Base-by-base conservation (phyloP, 2,113 vertebrate species). In the Gadus chalcogrammus region DNA sequence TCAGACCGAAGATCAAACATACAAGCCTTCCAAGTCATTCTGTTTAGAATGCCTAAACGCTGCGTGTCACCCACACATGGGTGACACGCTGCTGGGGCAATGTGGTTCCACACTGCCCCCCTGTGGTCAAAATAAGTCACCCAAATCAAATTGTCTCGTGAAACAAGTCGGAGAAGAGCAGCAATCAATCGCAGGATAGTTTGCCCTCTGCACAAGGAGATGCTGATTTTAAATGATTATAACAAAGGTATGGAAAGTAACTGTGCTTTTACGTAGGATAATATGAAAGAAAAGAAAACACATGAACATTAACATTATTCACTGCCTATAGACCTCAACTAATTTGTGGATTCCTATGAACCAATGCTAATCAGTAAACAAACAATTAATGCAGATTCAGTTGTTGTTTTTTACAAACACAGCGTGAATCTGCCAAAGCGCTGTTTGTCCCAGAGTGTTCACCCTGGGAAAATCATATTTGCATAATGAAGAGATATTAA, bases 51-150 rank as follows among this genome's bases (percentile, higher is more conserved):
- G 42, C 42, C 42, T 60, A 20, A 74, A 74, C 55, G 76, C 67
- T 56, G 58, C 60, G 6, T 35, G 31, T 66, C 58, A 27, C 78
- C 67, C 67, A 9, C 59, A 67, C 68, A 65, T 69, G 38, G 4
- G 42, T 60, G 71, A 75, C 79, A 80, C 63, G 42, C 42, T 81
- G 69, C 3, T 0, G 16, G 70, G 31, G 61, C 68, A 87, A 60
- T 71, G 64, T 89, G 87, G 71, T 82, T 88, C 77, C 79, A 85
- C 66, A 90, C 86, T 91, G 87, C 90, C 91, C 91, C 85, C 91
- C n/a, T 80, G 87, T 92, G 91, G 81, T 83, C 61, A 67, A 16
- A 58, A 5, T 17, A 16, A n/a, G 55, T 5, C 55, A 17, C n/a
- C 6, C n/a, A 5, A 13, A 5, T 58, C 55, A 64, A 72, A 24